Base-by-base conservation (phyloP, 1,140 invertebrate genomes). In the Protaetia brevitarsis region DNA sequence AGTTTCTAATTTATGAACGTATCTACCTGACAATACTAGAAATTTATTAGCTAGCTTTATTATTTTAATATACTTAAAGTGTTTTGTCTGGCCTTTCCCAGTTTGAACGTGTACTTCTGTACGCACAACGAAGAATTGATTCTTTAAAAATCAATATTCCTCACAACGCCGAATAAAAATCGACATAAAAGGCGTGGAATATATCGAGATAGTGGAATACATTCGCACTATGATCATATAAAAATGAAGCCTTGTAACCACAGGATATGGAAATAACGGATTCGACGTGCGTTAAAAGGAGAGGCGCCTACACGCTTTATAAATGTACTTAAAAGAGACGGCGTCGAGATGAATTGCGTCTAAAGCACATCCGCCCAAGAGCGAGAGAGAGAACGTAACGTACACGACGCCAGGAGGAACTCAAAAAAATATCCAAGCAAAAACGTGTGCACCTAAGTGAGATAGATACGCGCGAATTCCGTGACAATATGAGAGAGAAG, bases 211-310 rank as follows among this genome's bases (percentile, higher is more conserved):
- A 19, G 4, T 7, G 13, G 19, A 45, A 45, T 13, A 45, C 16
- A 45, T 45, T 45, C 41, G 1, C 41, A 21, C 41, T 45, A 45
- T 45, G n/a, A 45, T 45, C 41, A 13, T 23, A 45, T 45, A 45
- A 45, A 45, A 45, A 45, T 45, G 41, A 45, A 45, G 13, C 13
- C 23, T 45, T 21, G 23, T 45, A 45, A 45, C 41, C 41, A 23
- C 41, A 45, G 41, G 4, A 45, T 45, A 45, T 45, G 41, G 41
- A 45, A 45, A 45, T 45, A 45, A 45, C 41, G 23, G 41, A 19
- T 21, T 45, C 41, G 7, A 45, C 23, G 13, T 45, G n/a, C 41
- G 10, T 45, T 45, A 45, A 19, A 45, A 13, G 23, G 41, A 45
- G 41, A 13, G 16, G 13, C 23, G 23, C 41, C 16, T 45, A 45